phyloP scores from a whole-genome alignment of 2,113 vertebrate genomes.

The Capricornis sumatraensis region DNA sequence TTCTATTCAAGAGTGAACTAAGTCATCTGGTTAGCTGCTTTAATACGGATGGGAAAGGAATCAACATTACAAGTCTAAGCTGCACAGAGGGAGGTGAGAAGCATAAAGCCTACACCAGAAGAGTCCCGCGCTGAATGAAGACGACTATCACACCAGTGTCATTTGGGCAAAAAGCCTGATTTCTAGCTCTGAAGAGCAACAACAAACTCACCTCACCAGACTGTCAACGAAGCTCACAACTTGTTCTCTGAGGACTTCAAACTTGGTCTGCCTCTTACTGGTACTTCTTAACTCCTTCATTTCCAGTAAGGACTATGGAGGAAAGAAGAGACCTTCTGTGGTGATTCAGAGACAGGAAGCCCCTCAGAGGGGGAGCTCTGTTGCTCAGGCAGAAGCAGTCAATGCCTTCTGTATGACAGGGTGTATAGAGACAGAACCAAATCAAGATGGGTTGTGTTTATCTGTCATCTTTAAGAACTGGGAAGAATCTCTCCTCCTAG shows the following conservation, averaged over 20 bases:
- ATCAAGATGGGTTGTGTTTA: background rate
- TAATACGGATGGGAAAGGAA: background rate
- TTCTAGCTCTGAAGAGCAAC: background rate
- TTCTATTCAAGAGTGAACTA: background rate
- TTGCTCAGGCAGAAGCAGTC: background rate
- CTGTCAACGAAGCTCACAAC: slow-evolving; percentile 87
- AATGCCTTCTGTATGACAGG: background rate
- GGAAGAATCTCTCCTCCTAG: background rate
- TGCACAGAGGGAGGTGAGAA: background rate
- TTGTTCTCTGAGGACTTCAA: slow-evolving; percentile 90
- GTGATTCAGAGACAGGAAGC: slow-evolving; percentile 38
- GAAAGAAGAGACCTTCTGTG: slow-evolving; percentile 51
- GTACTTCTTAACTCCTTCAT: slow-evolving; percentile 90
- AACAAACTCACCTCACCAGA: slow-evolving; percentile 87
- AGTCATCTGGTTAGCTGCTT: background rate
- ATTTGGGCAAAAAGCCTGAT: background rate
- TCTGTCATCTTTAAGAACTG: background rate
- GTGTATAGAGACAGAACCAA: slow-evolving; percentile 1
- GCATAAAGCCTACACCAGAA: background rate
- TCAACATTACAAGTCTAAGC: background rate
- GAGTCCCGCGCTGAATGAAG: background rate
- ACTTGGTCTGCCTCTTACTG: slow-evolving; percentile 89
- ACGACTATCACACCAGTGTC: background rate
- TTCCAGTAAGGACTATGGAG: slow-evolving; percentile 89
- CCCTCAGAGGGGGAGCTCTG: slow-evolving; percentile 24